Evolutionary conservation across 2,113 vertebrate species (phyloP).

Genomic region (Pygathrix nemaeus): DNA sequence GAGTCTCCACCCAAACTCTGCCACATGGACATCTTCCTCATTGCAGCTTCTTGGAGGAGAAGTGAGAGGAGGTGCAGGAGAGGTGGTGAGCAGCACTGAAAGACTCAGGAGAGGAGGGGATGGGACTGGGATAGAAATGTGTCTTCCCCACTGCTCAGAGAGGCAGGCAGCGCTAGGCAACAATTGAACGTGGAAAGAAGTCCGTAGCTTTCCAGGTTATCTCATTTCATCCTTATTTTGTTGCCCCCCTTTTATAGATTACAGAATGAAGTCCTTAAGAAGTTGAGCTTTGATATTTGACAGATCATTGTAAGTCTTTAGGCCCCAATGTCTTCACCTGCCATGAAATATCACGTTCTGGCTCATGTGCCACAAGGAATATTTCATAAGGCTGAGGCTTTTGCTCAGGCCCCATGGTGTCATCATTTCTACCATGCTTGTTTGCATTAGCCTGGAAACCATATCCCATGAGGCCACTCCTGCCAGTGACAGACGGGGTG

Average conservation of each 20-base stretch:
- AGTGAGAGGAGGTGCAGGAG: neutral
- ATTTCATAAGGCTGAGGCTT: neutral
- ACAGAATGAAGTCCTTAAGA: neutral
- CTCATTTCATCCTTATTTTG: neutral
- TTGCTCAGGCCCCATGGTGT: neutral
- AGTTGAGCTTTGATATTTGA: neutral
- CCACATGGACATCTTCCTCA: neutral
- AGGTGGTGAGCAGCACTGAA: no score
- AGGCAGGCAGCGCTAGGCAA: neutral
- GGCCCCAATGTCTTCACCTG: neutral
- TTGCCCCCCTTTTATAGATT: neutral
- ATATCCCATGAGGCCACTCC: neutral
- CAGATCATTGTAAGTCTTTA: neutral
- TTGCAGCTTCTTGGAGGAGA: neutral
- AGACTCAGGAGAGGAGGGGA: no score
- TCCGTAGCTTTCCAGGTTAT: neutral
- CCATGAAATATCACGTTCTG: neutral
- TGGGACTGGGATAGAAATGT: no score
- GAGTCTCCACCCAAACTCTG: neutral
- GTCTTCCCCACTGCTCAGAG: rapidly evolving
- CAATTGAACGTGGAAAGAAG: neutral
- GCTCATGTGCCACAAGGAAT: neutral
- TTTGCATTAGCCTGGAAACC: neutral
- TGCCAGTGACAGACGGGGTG: neutral
- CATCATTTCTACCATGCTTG: neutral